Evolutionary conservation across 2,888 invertebrate genomes (phyloP).

Genomic region (Zele albiditarsus): DNA sequence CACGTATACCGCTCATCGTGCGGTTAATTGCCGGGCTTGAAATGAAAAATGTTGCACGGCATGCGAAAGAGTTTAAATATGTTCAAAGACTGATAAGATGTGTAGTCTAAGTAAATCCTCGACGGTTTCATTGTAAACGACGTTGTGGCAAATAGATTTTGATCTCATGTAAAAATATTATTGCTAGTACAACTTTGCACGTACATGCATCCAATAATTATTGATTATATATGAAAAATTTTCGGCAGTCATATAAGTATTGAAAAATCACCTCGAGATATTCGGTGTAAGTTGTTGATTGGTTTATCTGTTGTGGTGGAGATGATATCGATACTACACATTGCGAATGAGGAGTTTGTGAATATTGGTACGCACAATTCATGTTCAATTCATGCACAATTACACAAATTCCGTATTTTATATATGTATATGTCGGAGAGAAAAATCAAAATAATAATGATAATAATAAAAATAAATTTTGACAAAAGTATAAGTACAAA

Average conservation of each 20-base stretch:
- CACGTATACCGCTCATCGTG: constrained; percentile 48
- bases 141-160: background rate
- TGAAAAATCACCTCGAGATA: constrained; percentile 66
- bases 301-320: constrained; percentile 60
- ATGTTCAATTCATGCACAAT: constrained; percentile 55
- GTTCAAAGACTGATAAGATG: constrained; percentile 42
- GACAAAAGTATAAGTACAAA: background rate
- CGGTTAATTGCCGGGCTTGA: constrained; percentile 48
- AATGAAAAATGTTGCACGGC: constrained; percentile 49
- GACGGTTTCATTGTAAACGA: constrained; percentile 47
- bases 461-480: background rate
- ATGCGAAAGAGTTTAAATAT: constrained; percentile 48
- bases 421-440: background rate
- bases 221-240: too few relatives aligned
- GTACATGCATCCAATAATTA: too few relatives aligned
- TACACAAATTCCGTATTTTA: constrained; percentile 2
- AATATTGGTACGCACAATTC: constrained; percentile 72
- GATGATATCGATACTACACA: constrained; percentile 65
- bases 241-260: background rate
- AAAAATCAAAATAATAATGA: background rate
- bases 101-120: constrained; percentile 46
- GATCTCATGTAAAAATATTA: background rate
- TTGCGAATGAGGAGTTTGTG: constrained; percentile 67
- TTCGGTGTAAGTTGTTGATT: constrained; percentile 63
- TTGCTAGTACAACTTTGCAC: constrained; percentile 6